Base-by-base conservation (phyloP, 1,140 invertebrate species). In the Thaumatotibia leucotreta region DNA sequence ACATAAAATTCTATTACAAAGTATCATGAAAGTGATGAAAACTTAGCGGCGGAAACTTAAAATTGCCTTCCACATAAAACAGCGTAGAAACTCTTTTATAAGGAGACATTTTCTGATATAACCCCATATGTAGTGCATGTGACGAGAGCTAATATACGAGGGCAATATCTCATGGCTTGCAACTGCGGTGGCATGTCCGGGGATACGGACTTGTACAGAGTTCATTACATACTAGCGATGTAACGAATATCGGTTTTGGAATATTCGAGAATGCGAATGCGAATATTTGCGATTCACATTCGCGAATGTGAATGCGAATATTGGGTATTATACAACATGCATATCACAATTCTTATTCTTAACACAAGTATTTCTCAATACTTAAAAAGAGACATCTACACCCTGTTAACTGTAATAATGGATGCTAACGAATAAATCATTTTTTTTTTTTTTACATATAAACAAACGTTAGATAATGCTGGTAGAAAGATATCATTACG, bases 81-180 rank as follows among this genome's bases (percentile, higher is more conserved):
- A 27, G 23, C n/a, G 52, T 5, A 58, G 39, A 45, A 45, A 45
- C 23, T 58, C 52, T 27, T 58, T 45, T 54, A 54, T 54, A 27
- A n/a, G 14, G 27, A 9, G 52, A 27, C 52, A 58, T 58, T 27
- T 27, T 58, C 9, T 58, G 24, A 58, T 58, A 58, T 58, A 58
- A 14, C 23, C 23, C 52, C 23, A 6, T 27, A 58, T 54, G 50
- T 54, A 54, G 50, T 54, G 50, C 50, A 54, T 58, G 52, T 58
- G 52, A 58, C 52, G 52, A 58, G 52, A 58, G 22, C 11, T 58
- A 58, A 58, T 58, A 58, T 58, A 58, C 52, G 52, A 58, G 52
- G n/a, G 52, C 27, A 58, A 58, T 58, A 58, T 58, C 52, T 58
- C 52, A 27, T 27, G 52, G 23, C 23, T 29, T 27, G 52, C 52